These are phyloP conservation scores for Dendrolimus houi DNA, from an alignment of 2,888 invertebrate species.

Conservation along the genomic window DNA sequence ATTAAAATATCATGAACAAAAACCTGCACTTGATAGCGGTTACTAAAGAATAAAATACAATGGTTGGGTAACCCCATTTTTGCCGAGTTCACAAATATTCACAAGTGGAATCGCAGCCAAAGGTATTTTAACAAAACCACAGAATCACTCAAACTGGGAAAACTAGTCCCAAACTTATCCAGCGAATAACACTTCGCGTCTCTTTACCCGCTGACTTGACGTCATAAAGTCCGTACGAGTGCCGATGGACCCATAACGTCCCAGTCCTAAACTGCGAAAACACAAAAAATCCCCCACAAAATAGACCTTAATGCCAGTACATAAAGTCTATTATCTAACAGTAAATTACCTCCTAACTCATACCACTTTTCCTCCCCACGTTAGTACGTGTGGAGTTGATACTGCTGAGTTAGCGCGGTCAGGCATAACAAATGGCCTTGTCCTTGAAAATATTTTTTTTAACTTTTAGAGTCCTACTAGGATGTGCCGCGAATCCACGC, in stretches of 20 bases:
- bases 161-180: slow-evolving; percentile 1
- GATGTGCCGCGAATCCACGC: background rate
- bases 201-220: slow-evolving; percentile 9
- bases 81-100: background rate
- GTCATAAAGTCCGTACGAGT: slow-evolving; percentile 11
- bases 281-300: slow-evolving; percentile 7
- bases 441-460: slow-evolving; percentile 10
- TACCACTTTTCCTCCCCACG: slow-evolving; percentile 5
- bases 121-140: background rate
- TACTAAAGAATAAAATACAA: no score
- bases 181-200: slow-evolving; percentile 2
- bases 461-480: slow-evolving; percentile 1
- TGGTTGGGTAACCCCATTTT: background rate
- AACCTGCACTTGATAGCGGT: no score
- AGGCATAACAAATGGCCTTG: slow-evolving; percentile 18
- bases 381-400: slow-evolving; percentile 7
- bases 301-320: slow-evolving; percentile 7
- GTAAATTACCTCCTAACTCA: slow-evolving; percentile 7
- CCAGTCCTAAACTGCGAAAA: slow-evolving; percentile 6
- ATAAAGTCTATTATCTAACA: slow-evolving; percentile 1
- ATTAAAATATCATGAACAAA: no score
- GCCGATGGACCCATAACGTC: slow-evolving; percentile 18
- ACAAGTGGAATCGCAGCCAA: background rate
- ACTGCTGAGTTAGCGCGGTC: slow-evolving; percentile 12
- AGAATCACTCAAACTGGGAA: background rate